Conservation (phyloP, 2,888 invertebrate genomes). For the Myopa tessellatipennis region DNA sequence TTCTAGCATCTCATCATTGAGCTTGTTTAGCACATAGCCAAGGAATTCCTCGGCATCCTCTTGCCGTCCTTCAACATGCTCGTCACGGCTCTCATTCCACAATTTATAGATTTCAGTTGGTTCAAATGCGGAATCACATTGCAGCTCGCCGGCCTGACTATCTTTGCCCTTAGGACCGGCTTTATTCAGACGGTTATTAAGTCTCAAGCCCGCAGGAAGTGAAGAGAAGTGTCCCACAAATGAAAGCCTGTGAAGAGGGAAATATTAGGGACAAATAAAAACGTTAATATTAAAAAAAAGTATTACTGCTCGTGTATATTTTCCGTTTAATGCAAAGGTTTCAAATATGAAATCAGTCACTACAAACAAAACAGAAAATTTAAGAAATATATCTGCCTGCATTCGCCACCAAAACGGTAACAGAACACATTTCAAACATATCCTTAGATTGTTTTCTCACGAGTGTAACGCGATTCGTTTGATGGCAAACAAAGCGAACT, state of each 20-base stretch:
- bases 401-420: conserved; percentile 60
- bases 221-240: conserved; percentile 78
- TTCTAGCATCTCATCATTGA: conserved; percentile 97
- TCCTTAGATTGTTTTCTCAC: conserved; percentile 58
- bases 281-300: neutral
- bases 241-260: conserved; percentile 71
- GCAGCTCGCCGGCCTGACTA: conserved; percentile 72
- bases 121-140: conserved; percentile 86
- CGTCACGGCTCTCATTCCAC: conserved; percentile 79
- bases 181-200: conserved; percentile 62
- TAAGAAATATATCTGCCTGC: conserved; percentile 40
- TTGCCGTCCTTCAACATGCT: conserved; percentile 86
- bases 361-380: conserved; percentile 35
- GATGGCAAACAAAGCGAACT: conserved; percentile 52
- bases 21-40: conserved; percentile 89
- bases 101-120: conserved; percentile 89
- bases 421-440: conserved; percentile 43
- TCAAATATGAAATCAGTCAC: neutral
- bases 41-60: conserved; percentile 98
- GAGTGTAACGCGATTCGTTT: conserved; percentile 63
- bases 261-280: neutral
- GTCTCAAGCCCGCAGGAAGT: conserved; percentile 71
- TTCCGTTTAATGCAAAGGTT: conserved; percentile 23
- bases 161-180: conserved; percentile 67
- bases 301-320: conserved; percentile 35